Evolutionary conservation across 2,797 vertebrate species (phyloP).

Genomic region (Naso thynnoides): DNA sequence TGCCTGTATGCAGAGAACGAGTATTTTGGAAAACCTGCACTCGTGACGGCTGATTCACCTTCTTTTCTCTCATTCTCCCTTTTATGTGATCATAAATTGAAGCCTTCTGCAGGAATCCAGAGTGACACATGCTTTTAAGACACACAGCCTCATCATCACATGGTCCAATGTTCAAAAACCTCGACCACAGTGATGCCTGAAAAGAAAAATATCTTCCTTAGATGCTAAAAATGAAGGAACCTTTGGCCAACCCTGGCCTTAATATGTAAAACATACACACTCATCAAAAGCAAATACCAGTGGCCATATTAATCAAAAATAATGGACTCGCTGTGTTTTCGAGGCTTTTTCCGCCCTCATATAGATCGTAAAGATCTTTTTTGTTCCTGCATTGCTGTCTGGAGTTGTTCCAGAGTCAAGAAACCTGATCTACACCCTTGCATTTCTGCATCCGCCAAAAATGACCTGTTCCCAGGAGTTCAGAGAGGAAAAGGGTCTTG

Average conservation of each 20-base stretch:
- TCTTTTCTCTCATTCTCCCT: neutral
- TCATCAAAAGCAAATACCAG: slow-evolving; percentile 72
- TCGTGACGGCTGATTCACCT: neutral
- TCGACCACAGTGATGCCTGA: slow-evolving; percentile 42
- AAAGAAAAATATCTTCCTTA: slow-evolving; percentile 39
- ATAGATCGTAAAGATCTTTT: slow-evolving; percentile 39
- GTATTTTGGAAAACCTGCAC: neutral
- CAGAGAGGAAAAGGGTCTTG: slow-evolving; percentile 45
- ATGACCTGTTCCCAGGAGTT: slow-evolving; percentile 53
- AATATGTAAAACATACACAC: slow-evolving; percentile 80
- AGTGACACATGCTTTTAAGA: slow-evolving; percentile 19
- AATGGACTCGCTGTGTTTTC: slow-evolving; percentile 63
- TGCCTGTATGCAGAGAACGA: neutral
- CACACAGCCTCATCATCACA: slow-evolving; percentile 33
- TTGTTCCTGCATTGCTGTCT: slow-evolving; percentile 58
- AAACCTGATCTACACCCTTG: slow-evolving; percentile 64
- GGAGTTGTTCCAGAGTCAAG: slow-evolving; percentile 78
- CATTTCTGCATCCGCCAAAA: slow-evolving; percentile 41
- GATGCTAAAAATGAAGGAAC: slow-evolving; percentile 53
- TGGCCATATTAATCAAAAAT: slow-evolving; percentile 78
- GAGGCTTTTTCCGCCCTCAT: slow-evolving; percentile 35
- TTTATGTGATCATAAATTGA: neutral
- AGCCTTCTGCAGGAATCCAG: neutral
- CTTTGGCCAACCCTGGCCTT: slow-evolving; percentile 73
- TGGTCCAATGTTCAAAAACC: slow-evolving; percentile 33